Conservation (phyloP, 64 coral and sea anemone species). For the Pocillopora damicornis region DNA sequence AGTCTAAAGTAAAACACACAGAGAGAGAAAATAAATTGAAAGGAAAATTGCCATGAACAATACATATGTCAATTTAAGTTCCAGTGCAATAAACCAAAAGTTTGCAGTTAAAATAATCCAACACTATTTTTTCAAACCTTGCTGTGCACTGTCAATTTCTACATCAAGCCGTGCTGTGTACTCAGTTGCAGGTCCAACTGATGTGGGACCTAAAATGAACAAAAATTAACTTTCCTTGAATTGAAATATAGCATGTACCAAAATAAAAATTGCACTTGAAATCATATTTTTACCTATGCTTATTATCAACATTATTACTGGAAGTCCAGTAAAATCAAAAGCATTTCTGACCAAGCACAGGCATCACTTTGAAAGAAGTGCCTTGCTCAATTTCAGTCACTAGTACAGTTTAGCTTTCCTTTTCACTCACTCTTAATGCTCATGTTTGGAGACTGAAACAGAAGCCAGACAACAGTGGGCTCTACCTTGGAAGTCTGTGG, state of each 20-base stretch:
- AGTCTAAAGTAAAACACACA: too few relatives aligned
- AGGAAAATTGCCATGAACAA: too few relatives aligned
- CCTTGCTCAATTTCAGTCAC: background rate
- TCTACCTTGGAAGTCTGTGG: slow-evolving; percentile 48
- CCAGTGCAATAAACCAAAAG: background rate
- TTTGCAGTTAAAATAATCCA: background rate
- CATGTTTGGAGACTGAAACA: slow-evolving; percentile 84
- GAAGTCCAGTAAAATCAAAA: background rate
- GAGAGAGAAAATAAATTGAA: too few relatives aligned
- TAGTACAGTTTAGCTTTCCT: background rate
- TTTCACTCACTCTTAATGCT: slow-evolving; percentile 29
- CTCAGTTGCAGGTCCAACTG: slow-evolving; percentile 68
- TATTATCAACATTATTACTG: background rate
- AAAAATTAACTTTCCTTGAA: background rate
- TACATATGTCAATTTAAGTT: too few relatives aligned
- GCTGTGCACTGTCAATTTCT: slow-evolving; percentile 67
- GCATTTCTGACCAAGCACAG: background rate
- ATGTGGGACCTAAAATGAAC: slow-evolving; percentile 19
- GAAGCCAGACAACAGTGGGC: slow-evolving; percentile 70
- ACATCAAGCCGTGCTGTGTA: slow-evolving; percentile 83
- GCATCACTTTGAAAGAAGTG: background rate
- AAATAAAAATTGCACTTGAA: too few relatives aligned
- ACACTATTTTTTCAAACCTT: background rate
- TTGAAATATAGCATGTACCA: background rate
- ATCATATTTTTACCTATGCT: background rate